Percentiles rank a stretch among this genome's conserved stretches.
Evolutionary conservation across 1,140 invertebrate genomes (phyloP).

Genomic region (Diorhabda carinulata): DNA sequence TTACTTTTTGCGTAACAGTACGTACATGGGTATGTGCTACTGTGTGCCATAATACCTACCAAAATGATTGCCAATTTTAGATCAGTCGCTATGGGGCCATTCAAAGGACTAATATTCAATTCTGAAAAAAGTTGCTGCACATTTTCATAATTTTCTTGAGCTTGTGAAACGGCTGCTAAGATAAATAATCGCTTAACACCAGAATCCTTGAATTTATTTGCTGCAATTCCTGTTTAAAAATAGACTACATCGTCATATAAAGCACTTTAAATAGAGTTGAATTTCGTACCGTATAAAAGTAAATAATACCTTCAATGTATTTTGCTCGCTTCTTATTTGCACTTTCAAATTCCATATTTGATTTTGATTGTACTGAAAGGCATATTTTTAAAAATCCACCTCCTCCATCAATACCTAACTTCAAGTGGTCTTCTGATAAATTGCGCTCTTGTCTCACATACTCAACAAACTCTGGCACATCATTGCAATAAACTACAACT

Average conservation of each 20-base stretch:
- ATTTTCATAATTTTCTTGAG: conserved; percentile 7
- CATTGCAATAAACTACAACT: background rate
- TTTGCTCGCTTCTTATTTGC: too few species aligned
- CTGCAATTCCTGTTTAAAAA: background rate
- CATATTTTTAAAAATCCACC: conserved; percentile 6
- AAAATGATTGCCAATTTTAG: background rate
- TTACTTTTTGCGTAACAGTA: background rate
- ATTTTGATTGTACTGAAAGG: background rate
- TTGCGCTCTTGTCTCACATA: background rate
- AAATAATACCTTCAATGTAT: too few species aligned
- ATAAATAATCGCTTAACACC: too few species aligned
- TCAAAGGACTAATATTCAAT: background rate
- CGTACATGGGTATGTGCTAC: background rate
- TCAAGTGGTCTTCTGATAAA: background rate
- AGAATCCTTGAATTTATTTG: too few species aligned
- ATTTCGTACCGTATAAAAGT: too few species aligned
- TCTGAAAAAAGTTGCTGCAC: background rate
- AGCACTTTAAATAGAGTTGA: too few species aligned
- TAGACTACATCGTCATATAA: too few species aligned
- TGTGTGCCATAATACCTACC: background rate
- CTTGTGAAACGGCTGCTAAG: background rate
- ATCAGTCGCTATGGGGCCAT: background rate
- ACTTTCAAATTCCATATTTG: too few species aligned
- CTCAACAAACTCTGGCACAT: background rate
- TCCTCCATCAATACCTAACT: conserved; percentile 1